Base-by-base conservation (phyloP, 2,888 invertebrate genomes). In the Melinaea marsaeus region DNA sequence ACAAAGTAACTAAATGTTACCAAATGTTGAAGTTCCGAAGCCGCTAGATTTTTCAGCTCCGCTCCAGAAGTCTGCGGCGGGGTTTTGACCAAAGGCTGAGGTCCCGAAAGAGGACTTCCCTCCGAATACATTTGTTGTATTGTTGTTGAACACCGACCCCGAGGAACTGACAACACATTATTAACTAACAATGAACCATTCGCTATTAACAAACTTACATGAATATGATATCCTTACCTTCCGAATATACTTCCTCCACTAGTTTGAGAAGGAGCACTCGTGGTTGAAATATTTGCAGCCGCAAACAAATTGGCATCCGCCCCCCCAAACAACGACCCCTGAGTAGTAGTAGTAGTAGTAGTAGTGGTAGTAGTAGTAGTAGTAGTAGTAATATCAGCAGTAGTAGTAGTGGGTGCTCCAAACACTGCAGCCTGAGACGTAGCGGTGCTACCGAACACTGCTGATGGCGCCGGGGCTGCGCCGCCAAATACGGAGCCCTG, bases 271-370 rank as follows among this genome's bases (percentile, higher is more conserved):
- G 84, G 74, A 0, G 87, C 83, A 57, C 75, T 86, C 0, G 87
- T 87, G 0, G 90, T 86, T 0, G 90, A 89, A 71, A 91, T 91
- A 70, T 83, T 89, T 13, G 88, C 88, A 0, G 86, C 76, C 2
- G 88, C 87, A 71, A 91, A 92, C 69, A 91, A 66, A 72, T 78
- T 87, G 2, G 76, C 67, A 69, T 86, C 84, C 37, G 75, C 77
- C 13, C 81, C 79, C 48, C 86, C 83, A 69, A 87, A 84, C 45
- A 86, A 69, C 3, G 89, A 89, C 2, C 81, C 76, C 0, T 81
- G 66, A 3, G 82, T 81, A 0, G 81, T 72, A 0, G 85, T 77
- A 3, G 80, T 75, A 0, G 75, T 11, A 56, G 70, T 72, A 3
- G 73, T 61, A 0, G 73, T 62, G 11, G 71, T 64, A 2, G 76